Evolutionary conservation across 2,797 vertebrate species (phyloP), one percentile per base, ranked within the genome.

Genomic region (Acrossocheilus fasciatus): DNA sequence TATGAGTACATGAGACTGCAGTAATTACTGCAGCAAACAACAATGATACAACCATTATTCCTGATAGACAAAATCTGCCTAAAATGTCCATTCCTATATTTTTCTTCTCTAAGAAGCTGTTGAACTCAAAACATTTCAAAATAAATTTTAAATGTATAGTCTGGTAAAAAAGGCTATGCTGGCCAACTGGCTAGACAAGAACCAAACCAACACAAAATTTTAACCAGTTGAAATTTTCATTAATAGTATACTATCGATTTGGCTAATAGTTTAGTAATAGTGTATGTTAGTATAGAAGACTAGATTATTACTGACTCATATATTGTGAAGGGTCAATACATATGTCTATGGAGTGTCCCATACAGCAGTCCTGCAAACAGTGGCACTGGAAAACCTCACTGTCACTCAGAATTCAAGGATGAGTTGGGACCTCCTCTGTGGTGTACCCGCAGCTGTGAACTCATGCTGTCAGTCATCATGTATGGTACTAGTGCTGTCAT

Each of bases 401-500:
- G 54, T 86, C 77, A 73, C 20, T 59, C 78, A 81, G 23, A 80
- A 81, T 15, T 39, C 18, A 39, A 41, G 26, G 34, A 84, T 64
- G 14, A 76, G 50, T 45, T 77, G 54, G 52, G 66, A 83, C 80
- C 75, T 81, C 52, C 50, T 59, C 39, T 72, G 52, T 52, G 59
- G 78, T 74, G 82, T 81, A 34, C 41, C 74, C 20, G 6, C 83
- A 86, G 66, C 83, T 66, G 57, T 26, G 50, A 83, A 34, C 41
- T 36, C 30, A 15, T 54, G 50, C 64, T 47, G 45, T 81, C 69
- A 85, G 36, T 74, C 72, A 81, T 84, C 72, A 81, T 75, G 80
- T 83, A 76, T 84, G 84, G 62, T 41, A 50, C 79, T 85, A 74
- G 11, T 76, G 39, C 50, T 64, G 70, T 54, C 84, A 76, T 84